Percentiles rank a stretch among this genome's conserved stretches.
phyloP scores from a whole-genome alignment of 2,797 vertebrate genomes.

The Myiothlypis coronata region DNA sequence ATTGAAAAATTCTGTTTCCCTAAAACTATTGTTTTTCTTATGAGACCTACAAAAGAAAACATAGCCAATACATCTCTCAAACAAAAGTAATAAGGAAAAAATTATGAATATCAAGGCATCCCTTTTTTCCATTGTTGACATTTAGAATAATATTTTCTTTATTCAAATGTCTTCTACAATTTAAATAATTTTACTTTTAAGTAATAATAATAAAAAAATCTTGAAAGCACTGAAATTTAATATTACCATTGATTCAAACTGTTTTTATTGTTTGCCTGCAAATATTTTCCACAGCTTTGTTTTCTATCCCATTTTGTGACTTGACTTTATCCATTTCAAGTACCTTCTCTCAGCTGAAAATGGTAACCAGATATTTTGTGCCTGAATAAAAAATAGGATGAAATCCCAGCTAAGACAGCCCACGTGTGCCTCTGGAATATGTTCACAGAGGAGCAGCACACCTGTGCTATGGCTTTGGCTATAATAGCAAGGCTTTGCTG shows the following conservation, averaged over 20 bases:
- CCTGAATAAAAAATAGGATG: neutral
- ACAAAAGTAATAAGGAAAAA: neutral
- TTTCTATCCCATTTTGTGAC: neutral
- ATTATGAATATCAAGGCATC: neutral
- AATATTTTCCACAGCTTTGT: neutral
- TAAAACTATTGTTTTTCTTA: neutral
- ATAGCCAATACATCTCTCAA: neutral
- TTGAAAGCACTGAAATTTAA: neutral
- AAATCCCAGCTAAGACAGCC: neutral
- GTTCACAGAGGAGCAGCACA: neutral
- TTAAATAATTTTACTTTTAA: constrained; percentile 1
- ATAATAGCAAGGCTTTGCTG: neutral
- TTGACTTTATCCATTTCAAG: neutral
- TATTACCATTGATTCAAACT: neutral
- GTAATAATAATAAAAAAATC: neutral
- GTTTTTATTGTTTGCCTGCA: neutral
- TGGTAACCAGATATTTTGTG: neutral
- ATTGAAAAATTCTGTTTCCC: neutral
- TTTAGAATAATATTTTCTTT: neutral
- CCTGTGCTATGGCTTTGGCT: neutral
- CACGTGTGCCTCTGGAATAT: neutral
- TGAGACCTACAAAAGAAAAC: neutral
- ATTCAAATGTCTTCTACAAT: neutral
- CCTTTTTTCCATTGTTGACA: neutral
- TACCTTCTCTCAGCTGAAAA: neutral